These are phyloP conservation scores for Myrmecobius fasciatus DNA, from an alignment of 2,113 vertebrate genomes.

Conservation along the genomic window DNA sequence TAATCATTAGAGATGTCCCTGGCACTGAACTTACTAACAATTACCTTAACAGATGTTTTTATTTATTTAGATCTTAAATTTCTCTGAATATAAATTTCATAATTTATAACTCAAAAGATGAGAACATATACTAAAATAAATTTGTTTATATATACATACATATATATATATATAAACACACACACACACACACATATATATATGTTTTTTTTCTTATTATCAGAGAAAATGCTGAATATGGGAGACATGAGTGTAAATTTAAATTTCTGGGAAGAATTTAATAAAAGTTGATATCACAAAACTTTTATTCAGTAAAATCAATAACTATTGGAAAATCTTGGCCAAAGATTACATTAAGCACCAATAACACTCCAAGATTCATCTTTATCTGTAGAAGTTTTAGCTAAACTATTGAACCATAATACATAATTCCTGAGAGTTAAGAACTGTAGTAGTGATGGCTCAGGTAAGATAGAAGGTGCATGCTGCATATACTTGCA, in stretches of 20 bases:
- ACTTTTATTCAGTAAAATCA: not conserved
- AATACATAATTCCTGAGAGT: not conserved
- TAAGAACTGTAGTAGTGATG: not conserved
- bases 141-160: too few species aligned
- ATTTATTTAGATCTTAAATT: too few species aligned
- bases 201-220: not conserved
- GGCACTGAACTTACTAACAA: too few species aligned
- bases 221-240: not conserved
- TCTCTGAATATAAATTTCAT: too few species aligned
- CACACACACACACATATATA: too few species aligned
- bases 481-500: not conserved
- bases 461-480: not conserved
- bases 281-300: not conserved
- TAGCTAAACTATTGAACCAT: not conserved
- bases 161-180: too few species aligned
- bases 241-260: not conserved
- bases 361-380: not conserved
- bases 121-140: too few species aligned
- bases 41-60: too few species aligned
- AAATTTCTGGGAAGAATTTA: not conserved
- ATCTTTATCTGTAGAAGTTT: not conserved
- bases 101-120: too few species aligned
- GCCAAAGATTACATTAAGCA: not conserved
- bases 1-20: too few species aligned
- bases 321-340: not conserved